Base-by-base conservation (phyloP, 2,797 vertebrate species). In the Thalassophryne amazonica region DNA sequence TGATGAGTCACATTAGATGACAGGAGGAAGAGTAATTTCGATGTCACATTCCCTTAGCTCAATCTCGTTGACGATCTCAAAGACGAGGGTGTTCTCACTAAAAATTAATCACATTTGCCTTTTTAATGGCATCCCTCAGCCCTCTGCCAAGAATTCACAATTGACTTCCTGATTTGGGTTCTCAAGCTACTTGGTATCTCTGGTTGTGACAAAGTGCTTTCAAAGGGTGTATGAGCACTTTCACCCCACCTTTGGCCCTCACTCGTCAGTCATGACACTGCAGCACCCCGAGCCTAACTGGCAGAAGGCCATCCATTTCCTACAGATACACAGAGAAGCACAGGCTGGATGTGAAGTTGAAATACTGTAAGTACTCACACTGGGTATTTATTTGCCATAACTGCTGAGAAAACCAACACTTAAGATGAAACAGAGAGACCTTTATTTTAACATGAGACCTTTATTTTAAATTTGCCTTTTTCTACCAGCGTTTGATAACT, bases 101-200 rank as follows among this genome's bases (percentile, higher is more conserved):
- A 87, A 88, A 86, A 83, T 81, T 82, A 85, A 91, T 91, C 86
- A 88, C 78, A 87, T 89, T 90, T 86, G 87, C 88, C 86, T 89
- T 89, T 85, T 88, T 90, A 91, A 89, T 86, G 78, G 80, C 69
- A 24, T 82, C 74, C 64, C 43, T 60, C 60, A 42, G 72, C 55
- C 33, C 65, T 23, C 67, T 84, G 81, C 84, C 86, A 90, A 84
- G 82, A 80, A 85, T 84, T 66, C 80, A 73, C 80, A 81, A 82
- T 78, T 49, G 45, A 67, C 73, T 43, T 38, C 37, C 63, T 50
- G 55, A 69, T 30, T 69, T 71, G 70, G 60, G 68, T 42, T 30
- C 43, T 52, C 45, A 22, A 3, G 41, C 69, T 51, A 69, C 73
- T 58, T 30, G 15, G 43, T 38, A 53, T 64, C 55, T 69, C 70